A percentile compares a stretch with the other conserved stretches of the same genome.
Conservation (phyloP, 1,140 invertebrate genomes). For the Plodia interpunctella region DNA sequence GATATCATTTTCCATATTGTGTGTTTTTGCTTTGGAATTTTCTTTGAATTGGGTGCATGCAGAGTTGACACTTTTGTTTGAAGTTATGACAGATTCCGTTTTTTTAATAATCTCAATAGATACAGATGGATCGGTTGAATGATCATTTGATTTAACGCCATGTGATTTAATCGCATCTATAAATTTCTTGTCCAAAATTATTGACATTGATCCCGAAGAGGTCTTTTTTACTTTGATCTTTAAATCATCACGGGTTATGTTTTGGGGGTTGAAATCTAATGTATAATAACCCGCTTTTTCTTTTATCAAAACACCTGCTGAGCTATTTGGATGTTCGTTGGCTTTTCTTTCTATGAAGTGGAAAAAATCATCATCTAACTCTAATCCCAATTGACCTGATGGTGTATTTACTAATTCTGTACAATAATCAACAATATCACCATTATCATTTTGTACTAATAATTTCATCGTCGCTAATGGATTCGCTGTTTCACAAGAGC, state of each 20-base stretch:
- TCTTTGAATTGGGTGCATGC: not conserved
- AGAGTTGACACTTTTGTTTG: not conserved
- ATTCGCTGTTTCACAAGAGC: not conserved
- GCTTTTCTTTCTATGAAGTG: slow-evolving; percentile 30
- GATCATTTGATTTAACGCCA: not conserved
- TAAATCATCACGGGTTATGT: slow-evolving; percentile 9
- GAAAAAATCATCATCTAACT: slow-evolving; percentile 33
- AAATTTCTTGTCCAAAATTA: slow-evolving; percentile 30
- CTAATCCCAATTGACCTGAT: slow-evolving; percentile 33
- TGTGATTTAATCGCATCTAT: slow-evolving; percentile 19
- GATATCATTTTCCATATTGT: not conserved
- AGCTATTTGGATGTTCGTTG: slow-evolving; percentile 22
- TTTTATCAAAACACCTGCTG: slow-evolving; percentile 25
- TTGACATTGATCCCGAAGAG: slow-evolving; percentile 29
- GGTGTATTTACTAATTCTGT: slow-evolving; percentile 20
- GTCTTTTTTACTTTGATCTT: slow-evolving; percentile 30
- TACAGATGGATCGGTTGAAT: slow-evolving; percentile 15
- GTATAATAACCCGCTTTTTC: slow-evolving; percentile 26
- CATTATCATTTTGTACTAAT: not conserved
- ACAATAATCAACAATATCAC: slow-evolving; percentile 4
- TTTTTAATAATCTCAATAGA: slow-evolving; percentile 5
- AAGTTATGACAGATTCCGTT: not conserved
- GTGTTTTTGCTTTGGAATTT: not conserved
- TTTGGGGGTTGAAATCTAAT: slow-evolving; percentile 25
- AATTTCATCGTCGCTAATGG: slow-evolving; percentile 1